A percentile compares a stretch with the other conserved stretches of the same genome.
These are phyloP conservation scores for Carlito syrichta DNA, from an alignment of 2,113 vertebrate genomes.

Conservation along the genomic window DNA sequence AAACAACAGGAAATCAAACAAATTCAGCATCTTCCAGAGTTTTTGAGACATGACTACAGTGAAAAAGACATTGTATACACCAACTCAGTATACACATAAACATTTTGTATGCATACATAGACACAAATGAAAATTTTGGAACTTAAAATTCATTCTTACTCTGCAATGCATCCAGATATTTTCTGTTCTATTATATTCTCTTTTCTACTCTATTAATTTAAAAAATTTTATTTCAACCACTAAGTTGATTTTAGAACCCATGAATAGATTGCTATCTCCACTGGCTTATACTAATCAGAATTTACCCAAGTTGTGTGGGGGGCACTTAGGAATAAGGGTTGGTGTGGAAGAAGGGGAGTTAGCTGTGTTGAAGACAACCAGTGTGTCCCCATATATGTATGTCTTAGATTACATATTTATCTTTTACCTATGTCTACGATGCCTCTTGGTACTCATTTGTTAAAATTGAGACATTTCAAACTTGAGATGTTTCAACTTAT, in stretches of 20 bases:
- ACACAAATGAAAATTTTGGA: background rate
- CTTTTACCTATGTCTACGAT: background rate
- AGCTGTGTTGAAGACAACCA: background rate
- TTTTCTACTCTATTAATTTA: background rate
- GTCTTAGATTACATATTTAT: background rate
- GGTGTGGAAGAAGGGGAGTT: background rate
- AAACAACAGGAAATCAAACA: background rate
- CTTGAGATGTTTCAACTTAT: background rate
- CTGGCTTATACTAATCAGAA: background rate
- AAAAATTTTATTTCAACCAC: background rate
- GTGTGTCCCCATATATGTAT: background rate
- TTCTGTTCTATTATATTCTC: background rate
- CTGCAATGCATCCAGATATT: background rate
- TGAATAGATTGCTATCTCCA: background rate
- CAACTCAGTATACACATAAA: background rate
- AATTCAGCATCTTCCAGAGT: background rate
- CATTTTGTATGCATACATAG: background rate
- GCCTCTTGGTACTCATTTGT: background rate
- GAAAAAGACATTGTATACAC: background rate
- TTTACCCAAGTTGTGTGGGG: background rate
- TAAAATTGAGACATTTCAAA: background rate
- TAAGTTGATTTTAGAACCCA: background rate
- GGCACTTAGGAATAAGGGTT: background rate
- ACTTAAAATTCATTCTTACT: background rate
- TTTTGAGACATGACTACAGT: background rate